Percentiles rank a stretch among this genome's conserved stretches.
Conservation (phyloP, 2,113 vertebrate species). For the Euleptes europaea region DNA sequence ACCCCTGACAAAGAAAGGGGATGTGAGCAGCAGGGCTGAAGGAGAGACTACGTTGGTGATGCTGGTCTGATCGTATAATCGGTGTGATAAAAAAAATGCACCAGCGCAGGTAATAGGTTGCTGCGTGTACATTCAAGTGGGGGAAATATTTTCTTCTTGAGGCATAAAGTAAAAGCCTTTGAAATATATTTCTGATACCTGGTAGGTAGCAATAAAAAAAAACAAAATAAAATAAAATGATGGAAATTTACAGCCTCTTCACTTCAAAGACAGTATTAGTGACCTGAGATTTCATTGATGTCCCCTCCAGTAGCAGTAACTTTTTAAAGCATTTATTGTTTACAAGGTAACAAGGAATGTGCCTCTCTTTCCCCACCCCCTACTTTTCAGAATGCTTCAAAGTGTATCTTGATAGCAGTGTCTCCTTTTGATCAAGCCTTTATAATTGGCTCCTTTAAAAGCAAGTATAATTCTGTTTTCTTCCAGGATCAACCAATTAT, state of each 20-base stretch:
- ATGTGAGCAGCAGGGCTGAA: not conserved
- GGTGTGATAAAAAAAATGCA: not conserved
- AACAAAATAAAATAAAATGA: not conserved
- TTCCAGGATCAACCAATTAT: not conserved
- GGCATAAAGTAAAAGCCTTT: not conserved
- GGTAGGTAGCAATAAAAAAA: slow-evolving; percentile 23
- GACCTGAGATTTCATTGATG: not conserved
- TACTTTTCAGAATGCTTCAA: not conserved
- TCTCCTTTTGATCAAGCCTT: not conserved
- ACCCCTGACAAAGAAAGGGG: too few relatives aligned
- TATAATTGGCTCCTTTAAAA: not conserved
- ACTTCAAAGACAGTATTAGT: slow-evolving; percentile 9
- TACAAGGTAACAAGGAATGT: slow-evolving; percentile 4
- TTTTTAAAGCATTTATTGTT: slow-evolving; percentile 19
- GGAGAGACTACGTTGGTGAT: not conserved
- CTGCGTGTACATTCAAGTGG: not conserved
- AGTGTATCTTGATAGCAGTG: not conserved
- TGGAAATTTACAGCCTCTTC: slow-evolving; percentile 18
- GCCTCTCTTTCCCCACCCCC: not conserved
- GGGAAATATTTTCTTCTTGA: not conserved
- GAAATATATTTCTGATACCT: not conserved
- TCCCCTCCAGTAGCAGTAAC: slow-evolving; percentile 25
- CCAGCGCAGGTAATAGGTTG: not conserved
- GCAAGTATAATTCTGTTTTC: not conserved
- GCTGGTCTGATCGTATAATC: not conserved